These are phyloP conservation scores for Limanda limanda DNA, from an alignment of 2,113 vertebrate species.

Conservation along the genomic window DNA sequence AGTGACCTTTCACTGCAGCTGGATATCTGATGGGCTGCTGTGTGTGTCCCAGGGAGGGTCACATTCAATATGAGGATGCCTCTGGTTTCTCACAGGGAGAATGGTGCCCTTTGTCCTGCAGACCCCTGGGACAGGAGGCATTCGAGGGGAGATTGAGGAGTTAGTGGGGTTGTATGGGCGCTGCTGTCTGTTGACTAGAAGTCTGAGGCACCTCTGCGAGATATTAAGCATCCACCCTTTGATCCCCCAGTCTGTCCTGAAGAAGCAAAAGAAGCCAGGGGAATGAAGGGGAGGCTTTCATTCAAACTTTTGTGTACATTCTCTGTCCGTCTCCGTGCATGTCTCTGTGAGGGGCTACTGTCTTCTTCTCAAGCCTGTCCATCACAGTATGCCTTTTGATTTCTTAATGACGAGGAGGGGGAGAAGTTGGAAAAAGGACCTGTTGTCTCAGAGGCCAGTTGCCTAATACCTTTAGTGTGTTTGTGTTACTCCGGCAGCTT, in stretches of 20 bases:
- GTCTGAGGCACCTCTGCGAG: slow-evolving; percentile 26
- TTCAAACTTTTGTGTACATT: slow-evolving; percentile 43
- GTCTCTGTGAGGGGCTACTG: slow-evolving; percentile 40
- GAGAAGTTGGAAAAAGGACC: slow-evolving; percentile 11
- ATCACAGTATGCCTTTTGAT: slow-evolving; percentile 76
- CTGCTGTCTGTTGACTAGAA: slow-evolving; percentile 31
- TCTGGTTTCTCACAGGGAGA: slow-evolving; percentile 64
- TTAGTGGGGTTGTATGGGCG: slow-evolving; percentile 21
- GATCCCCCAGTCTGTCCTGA: slow-evolving; percentile 29
- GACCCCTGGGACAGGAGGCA: slow-evolving; percentile 33
- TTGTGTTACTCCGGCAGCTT: slow-evolving; percentile 12
- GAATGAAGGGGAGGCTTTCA: slow-evolving; percentile 53
- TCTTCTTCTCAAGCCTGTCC: slow-evolving; percentile 29
- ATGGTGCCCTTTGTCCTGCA: slow-evolving; percentile 65
- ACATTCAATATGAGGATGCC: slow-evolving; percentile 58
- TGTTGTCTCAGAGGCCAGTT: background rate
- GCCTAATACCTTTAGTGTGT: background rate
- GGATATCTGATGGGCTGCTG: slow-evolving; percentile 70
- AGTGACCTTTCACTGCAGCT: slow-evolving; percentile 56
- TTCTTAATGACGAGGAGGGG: slow-evolving; percentile 40
- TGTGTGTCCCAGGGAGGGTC: slow-evolving; percentile 32
- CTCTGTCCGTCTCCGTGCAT: slow-evolving; percentile 24
- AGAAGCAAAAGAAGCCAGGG: slow-evolving; percentile 26
- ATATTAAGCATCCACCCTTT: slow-evolving; percentile 42
- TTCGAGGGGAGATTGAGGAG: slow-evolving; percentile 41